phyloP scores from a whole-genome alignment of 1,140 invertebrate species.

The Zaprionus camerounensis region DNA sequence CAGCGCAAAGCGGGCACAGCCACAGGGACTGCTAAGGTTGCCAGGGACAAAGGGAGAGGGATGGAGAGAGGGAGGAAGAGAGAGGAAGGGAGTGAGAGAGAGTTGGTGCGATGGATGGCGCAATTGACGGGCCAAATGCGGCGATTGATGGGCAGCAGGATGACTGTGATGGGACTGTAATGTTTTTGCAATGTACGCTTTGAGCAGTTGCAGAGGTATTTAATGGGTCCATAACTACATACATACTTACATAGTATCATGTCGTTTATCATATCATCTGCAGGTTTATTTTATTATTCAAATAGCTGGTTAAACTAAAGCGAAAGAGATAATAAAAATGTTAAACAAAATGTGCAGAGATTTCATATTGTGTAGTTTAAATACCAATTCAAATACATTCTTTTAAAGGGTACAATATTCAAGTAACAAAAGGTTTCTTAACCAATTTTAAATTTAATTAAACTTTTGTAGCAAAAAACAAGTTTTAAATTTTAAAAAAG shows the following conservation, averaged over 20 bases:
- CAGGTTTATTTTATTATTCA: not conserved
- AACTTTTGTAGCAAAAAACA: too few relatives aligned
- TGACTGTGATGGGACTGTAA: not conserved
- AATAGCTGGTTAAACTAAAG: not conserved
- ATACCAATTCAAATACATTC: not conserved
- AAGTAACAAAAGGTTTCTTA: too few relatives aligned
- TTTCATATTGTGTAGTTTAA: not conserved
- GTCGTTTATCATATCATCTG: not conserved
- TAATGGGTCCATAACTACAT: not conserved
- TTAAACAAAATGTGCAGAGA: not conserved
- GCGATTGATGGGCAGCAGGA: slow-evolving; percentile 2
- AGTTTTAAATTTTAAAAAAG: too few relatives aligned
- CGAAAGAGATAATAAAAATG: not conserved
- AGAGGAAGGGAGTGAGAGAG: not conserved
- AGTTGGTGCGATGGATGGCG: not conserved
- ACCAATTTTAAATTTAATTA: too few relatives aligned
- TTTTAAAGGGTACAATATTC: too few relatives aligned
- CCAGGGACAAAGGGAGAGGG: not conserved
- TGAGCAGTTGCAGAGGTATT: not conserved
- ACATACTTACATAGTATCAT: not conserved
- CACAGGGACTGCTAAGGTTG: not conserved
- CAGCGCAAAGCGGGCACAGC: slow-evolving; percentile 34
- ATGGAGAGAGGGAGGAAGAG: not conserved
- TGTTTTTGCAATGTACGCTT: not conserved
- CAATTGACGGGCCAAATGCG: slow-evolving; percentile 4